Evolutionary conservation across 2,888 invertebrate genomes (phyloP), one percentile per base, ranked within the genome.

Genomic region (Eristalis arbustorum): DNA sequence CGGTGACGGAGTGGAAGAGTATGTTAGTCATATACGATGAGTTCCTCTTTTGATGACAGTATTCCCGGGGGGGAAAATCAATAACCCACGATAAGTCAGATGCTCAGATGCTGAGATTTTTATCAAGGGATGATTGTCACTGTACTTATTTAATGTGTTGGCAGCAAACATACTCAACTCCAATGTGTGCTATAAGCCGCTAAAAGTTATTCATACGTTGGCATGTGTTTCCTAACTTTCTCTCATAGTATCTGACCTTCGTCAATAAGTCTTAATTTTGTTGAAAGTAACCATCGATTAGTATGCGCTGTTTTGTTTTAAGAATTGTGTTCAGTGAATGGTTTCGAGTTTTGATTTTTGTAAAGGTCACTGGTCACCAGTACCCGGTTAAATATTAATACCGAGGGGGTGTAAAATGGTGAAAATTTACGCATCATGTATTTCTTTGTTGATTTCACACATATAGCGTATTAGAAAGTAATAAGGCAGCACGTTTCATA

Each of bases 1-100:
- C 2, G 37, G 13, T 13, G 13, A 37, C 13, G 13, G 37, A 13
- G 37, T 37, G 37, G 37, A 3, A 37, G 73, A 57, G 82, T 74
- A 71, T 74, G 74, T 81, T 73, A 81, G 73, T 85, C 85, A 81
- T 73, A 85, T 76, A 80, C 68, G 80, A 76, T 61, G 77, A 82
- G 71, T 66, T 71, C 62, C 61, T 64, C 56, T 34, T 66, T 37
- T 69, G 82, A 49, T 87, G 78, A 83, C 87, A 87, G 66, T 71
- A 82, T 87, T 82, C 74, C 82, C 82, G 57, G 40, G 83, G 87
- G 83, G 83, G 82, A 78, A 87, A 87, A 83, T 87, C 87, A 87
- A 87, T 87, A 87, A 83, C 78, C 83, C 78, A 87, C 82, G 63
- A 87, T 75, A 82, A 87, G 87, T 83, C 87, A 83, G 71, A 78